Base-by-base conservation (phyloP, 2,888 invertebrate species). In the Mythimna ferrago region DNA sequence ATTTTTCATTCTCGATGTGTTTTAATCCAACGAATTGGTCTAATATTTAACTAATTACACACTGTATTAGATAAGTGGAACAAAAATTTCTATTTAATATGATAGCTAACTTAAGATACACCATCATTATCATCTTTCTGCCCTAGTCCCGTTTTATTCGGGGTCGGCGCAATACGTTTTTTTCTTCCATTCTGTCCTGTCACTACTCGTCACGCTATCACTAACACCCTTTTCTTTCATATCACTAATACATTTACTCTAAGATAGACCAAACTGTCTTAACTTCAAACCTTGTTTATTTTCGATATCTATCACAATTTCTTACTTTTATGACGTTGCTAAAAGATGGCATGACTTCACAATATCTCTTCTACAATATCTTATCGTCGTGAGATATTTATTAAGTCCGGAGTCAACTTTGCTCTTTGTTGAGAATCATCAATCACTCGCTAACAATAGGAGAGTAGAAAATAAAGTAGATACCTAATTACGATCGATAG, bases 401-500 rank as follows among this genome's bases (percentile, higher is more conserved):
- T 76, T 57, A 60, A 44, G 26, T 57, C 19, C 62, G 19, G 21
- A 57, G 35, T 51, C n/a, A 62, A 70, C 61, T 76, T 65, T 57
- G 35, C n/a, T 21, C 56, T 71, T 56, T 60, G 58, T 32, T 32
- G 11, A 11, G 19, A 19, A 62, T 48, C 63, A 76, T 76, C 69
- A 76, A 76, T 76, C 76, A 69, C 38, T 48, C 21, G 2, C 41
- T 48, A 48, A 75, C 75, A 68, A 75, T 62, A 38, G 19, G 21
- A 35, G 41, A 57, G 44, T 14, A 51, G 19, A 51, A n/a, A 44
- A 73, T 58, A 51, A 21, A 56, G 19, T 66, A 48, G 26, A 66
- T 57, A 41, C 51, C 38, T 56, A 56, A 62, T 74, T 56, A 62
- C 38, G 32, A 66, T 73, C 60, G 54, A 74, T 66, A 6, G 48